A percentile compares a stretch with the other conserved stretches of the same genome.
These are phyloP conservation scores for Cenopis cana DNA, from an alignment of 2,888 invertebrate species.

Conservation along the genomic window DNA sequence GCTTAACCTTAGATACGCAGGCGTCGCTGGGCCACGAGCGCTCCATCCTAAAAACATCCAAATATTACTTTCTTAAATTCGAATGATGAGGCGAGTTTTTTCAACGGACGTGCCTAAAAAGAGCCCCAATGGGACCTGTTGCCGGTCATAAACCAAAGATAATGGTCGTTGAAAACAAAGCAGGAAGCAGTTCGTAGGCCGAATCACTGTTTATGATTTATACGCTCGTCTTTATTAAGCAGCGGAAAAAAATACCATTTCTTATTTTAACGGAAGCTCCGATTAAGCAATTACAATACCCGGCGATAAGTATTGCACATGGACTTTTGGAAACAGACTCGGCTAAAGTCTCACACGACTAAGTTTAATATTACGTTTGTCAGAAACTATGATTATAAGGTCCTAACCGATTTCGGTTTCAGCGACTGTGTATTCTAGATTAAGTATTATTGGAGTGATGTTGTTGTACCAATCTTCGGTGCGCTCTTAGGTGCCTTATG, in stretches of 20 bases:
- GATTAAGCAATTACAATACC: neutral
- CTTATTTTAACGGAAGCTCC: neutral
- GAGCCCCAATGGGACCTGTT: slow-evolving; percentile 10
- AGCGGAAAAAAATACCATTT: slow-evolving; percentile 2
- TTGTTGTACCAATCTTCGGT: too few species aligned
- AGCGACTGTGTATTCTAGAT: too few species aligned
- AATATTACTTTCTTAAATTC: neutral
- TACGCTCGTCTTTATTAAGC: neutral
- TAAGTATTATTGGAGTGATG: too few species aligned
- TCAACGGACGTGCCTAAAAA: neutral
- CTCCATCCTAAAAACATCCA: too few species aligned
- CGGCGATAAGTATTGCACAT: neutral
- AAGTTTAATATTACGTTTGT: too few species aligned
- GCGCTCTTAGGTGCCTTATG: too few species aligned
- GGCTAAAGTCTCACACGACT: neutral
- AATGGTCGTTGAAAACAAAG: slow-evolving; percentile 11
- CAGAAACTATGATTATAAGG: too few species aligned
- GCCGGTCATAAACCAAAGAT: slow-evolving; percentile 11
- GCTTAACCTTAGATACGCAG: too few species aligned
- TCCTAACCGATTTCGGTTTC: too few species aligned
- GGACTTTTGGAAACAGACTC: neutral
- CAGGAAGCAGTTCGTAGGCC: slow-evolving; percentile 9
- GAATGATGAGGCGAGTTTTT: neutral
- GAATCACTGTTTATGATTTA: slow-evolving; percentile 8
- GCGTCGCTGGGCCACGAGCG: too few species aligned